phyloP scores from a whole-genome alignment of 1,140 invertebrate genomes.

The Drosophila lowei region DNA sequence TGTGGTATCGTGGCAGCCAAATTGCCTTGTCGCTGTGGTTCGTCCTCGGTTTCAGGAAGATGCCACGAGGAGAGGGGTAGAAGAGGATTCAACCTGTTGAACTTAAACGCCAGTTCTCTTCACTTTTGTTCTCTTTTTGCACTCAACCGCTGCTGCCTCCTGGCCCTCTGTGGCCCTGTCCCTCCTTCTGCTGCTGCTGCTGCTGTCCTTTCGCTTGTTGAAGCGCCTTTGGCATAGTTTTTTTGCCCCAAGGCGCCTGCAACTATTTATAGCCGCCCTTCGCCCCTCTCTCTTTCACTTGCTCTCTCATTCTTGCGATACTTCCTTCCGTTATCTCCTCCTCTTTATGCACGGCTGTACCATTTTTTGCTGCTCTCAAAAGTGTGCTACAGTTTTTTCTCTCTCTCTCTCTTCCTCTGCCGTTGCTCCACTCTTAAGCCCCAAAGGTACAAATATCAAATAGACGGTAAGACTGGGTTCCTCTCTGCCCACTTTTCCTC shows the following conservation, averaged over 20 bases:
- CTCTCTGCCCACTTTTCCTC: too few relatives aligned
- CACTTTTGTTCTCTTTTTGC: neutral
- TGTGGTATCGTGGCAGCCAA: too few relatives aligned
- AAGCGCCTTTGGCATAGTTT: constrained; percentile 62
- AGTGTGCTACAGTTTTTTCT: constrained; percentile 17
- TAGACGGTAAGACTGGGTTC: neutral
- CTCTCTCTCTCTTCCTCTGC: too few relatives aligned
- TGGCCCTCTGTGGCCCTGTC: constrained; percentile 7
- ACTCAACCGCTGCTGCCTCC: neutral
- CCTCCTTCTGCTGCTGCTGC: constrained; percentile 4
- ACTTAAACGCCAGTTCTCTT: constrained; percentile 5
- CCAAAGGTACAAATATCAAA: too few relatives aligned
- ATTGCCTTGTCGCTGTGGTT: too few relatives aligned
- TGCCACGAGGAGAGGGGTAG: too few relatives aligned
- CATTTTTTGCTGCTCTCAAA: constrained; percentile 38
- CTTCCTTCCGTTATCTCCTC: neutral
- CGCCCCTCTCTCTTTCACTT: neutral
- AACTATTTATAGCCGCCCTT: constrained; percentile 46
- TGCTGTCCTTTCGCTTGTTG: too few relatives aligned
- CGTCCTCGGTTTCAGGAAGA: too few relatives aligned
- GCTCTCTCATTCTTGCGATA: neutral
- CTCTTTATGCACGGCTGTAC: neutral
- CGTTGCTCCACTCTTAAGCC: too few relatives aligned
- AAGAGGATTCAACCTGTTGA: constrained; percentile 6
- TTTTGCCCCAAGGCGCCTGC: constrained; percentile 42